phyloP scores from a whole-genome alignment of 2,888 invertebrate species.

The Craniophora ligustri region DNA sequence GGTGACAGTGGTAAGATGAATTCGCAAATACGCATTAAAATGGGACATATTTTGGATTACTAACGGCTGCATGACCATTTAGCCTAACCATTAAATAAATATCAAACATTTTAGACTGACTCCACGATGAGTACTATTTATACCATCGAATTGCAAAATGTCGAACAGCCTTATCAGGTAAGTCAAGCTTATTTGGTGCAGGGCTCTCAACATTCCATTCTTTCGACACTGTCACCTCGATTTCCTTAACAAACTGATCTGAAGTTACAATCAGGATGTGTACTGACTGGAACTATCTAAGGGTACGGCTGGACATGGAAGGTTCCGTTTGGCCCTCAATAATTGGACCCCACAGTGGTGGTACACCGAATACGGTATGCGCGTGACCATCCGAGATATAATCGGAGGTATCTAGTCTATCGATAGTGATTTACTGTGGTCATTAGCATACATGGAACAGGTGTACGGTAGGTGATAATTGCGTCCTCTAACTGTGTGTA shows the following conservation, averaged over 20 bases:
- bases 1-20: constrained; percentile 70
- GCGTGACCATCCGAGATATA: constrained; percentile 59
- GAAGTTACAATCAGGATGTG: constrained; percentile 29
- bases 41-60: constrained; percentile 43
- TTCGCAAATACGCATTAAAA: constrained; percentile 65
- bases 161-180: constrained; percentile 14
- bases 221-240: constrained; percentile 22
- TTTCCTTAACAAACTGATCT: constrained; percentile 39
- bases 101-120: background rate
- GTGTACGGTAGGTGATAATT: constrained; percentile 74
- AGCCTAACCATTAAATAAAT: constrained; percentile 2
- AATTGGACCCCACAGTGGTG: constrained; percentile 59
- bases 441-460: constrained; percentile 71
- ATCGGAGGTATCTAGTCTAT: constrained; percentile 49
- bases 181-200: constrained; percentile 36
- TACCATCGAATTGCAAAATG: constrained; percentile 15
- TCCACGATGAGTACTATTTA: background rate
- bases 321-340: constrained; percentile 51
- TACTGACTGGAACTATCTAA: constrained; percentile 21
- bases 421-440: constrained; percentile 51
- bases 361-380: constrained; percentile 49
- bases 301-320: constrained; percentile 44
- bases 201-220: constrained; percentile 17
- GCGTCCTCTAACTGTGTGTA: constrained; percentile 67
- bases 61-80: background rate